Evolutionary conservation across 2,113 vertebrate genomes (phyloP), one percentile per base, ranked within the genome.

Genomic region (Phaetusa simplex): DNA sequence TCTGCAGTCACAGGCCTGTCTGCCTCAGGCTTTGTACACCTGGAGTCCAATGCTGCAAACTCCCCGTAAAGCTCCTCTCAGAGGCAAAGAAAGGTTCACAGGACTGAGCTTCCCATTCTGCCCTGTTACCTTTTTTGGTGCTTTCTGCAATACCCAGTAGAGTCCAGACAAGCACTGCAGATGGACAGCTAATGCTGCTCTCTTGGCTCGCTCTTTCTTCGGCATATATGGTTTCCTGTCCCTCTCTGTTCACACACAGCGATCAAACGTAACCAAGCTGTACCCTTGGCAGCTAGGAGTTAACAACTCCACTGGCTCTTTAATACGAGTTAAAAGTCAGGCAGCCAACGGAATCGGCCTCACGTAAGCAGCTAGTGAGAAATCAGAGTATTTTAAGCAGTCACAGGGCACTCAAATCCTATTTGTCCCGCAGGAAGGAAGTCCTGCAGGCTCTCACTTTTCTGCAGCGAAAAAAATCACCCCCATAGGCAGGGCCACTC

Each of bases 1-100:
- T 29, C 2, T 40, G 82, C 81, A 94, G 40, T 62, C 83, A 32
- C 56, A 81, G 78, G 77, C 40, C 66, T 77, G 56, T 2, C 26
- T 55, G 82, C 97, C 93, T 90, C 82, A 40, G 89, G 91, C 87
- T 91, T 83, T 86, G 71, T 80, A 73, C 84, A 95, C 91, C 93
- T 96, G 91, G 91, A 93, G 91, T 59, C 86, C 82, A 91, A 81
- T 93, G 87, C 94, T 88, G 71, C 38, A 81, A 58, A 38, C 30
- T 79, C 86, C 58, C 70, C 2, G 6, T 9, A 49, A 42, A 72
- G 50, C 77, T 93, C 23, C 42, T 49, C 66, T 73, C 36, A 72
- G 85, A 93, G 58, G 62, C 86, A 82, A 14, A 0, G 0, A 32
- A 81, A 89, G 1, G 22, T 71, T 87, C 38, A 5, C 27, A 47